Evolutionary conservation across 1,140 invertebrate genomes (phyloP).

Genomic region (Rhagoletis pomonella): DNA sequence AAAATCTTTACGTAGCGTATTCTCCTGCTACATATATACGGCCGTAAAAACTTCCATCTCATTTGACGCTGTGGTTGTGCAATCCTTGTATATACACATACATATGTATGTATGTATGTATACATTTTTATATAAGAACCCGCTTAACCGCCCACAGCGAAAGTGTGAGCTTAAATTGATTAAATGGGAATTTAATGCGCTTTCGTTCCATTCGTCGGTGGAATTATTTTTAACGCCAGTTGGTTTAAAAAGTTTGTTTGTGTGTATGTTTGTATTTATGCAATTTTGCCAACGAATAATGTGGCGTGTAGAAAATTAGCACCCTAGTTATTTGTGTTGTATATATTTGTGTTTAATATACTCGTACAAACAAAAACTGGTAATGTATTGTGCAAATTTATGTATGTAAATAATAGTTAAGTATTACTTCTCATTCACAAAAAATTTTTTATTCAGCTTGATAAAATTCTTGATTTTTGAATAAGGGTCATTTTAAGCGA

Average conservation of each 20-base stretch:
- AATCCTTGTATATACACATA: neutral
- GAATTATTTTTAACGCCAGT: constrained; percentile 27
- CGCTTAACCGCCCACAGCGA: neutral
- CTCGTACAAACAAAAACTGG: too few species aligned
- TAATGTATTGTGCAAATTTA: too few species aligned
- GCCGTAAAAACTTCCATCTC: neutral
- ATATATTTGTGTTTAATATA: too few species aligned
- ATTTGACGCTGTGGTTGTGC: neutral
- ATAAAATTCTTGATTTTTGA: too few species aligned
- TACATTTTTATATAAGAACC: neutral
- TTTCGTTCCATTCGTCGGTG: neutral
- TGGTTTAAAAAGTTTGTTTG: constrained; percentile 5
- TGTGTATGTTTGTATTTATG: neutral
- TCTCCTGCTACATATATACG: neutral
- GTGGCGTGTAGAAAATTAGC: neutral
- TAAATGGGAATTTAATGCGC: constrained; percentile 37
- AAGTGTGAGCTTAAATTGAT: neutral
- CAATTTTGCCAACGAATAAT: neutral
- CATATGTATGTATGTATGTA: neutral
- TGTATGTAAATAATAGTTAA: too few species aligned
- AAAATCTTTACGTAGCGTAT: neutral
- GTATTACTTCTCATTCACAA: too few species aligned
- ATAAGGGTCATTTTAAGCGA: too few species aligned
- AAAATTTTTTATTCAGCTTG: too few species aligned
- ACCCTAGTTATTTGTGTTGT: neutral